Percentiles rank a stretch among this genome's conserved stretches.
Conservation (phyloP, 2,888 invertebrate species). For the Pseudococcus longispinus region DNA sequence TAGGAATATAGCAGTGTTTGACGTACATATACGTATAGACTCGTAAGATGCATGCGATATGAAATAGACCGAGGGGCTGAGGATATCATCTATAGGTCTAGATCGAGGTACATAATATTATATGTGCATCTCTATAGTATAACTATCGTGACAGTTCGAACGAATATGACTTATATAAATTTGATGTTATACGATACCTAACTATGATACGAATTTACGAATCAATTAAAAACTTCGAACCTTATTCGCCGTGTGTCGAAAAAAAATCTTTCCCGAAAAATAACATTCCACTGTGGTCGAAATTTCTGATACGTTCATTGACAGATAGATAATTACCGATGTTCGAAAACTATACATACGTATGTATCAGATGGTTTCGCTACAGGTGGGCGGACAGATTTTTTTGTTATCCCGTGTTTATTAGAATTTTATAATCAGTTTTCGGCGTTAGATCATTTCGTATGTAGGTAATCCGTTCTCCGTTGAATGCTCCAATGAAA, state of each 20-base stretch:
- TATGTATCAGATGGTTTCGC: conserved; percentile 45
- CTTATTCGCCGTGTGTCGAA: neutral
- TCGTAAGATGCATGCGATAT: neutral
- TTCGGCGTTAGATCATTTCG: conserved; percentile 53
- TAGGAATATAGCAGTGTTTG: neutral
- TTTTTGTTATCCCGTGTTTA: conserved; percentile 28
- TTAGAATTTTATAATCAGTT: conserved; percentile 52
- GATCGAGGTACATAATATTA: neutral
- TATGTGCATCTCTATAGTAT: neutral
- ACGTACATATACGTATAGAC: neutral
- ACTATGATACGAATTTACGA: neutral
- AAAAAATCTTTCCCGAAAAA: neutral
- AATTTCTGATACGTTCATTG: conserved; percentile 39
- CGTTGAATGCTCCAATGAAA: conserved; percentile 50
- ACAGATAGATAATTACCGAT: conserved; percentile 56
- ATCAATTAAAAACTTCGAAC: neutral
- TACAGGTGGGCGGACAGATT: conserved; percentile 56
- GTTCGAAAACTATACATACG: conserved; percentile 33
- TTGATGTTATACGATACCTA: neutral
- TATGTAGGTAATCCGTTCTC: conserved; percentile 7
- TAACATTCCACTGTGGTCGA: conserved; percentile 37
- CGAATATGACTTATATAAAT: neutral
- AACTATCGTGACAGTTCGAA: neutral
- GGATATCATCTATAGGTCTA: neutral
- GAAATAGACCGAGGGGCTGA: neutral